A percentile compares a stretch with the other conserved stretches of the same genome.
Conservation (phyloP, 2,113 vertebrate genomes). For the Cryptomyrus ogoouensis region DNA sequence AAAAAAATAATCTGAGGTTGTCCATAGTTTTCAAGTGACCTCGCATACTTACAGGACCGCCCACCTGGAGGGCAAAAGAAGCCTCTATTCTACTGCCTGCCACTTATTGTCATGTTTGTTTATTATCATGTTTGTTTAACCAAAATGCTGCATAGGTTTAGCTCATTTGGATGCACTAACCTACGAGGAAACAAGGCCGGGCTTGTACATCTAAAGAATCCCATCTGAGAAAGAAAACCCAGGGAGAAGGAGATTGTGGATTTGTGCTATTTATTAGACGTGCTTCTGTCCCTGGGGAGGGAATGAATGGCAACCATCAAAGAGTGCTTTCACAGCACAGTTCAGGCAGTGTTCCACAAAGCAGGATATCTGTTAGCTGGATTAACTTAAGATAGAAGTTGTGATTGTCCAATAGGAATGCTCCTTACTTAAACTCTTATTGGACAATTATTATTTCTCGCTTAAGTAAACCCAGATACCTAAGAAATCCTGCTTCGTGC, state of each 20-base stretch:
- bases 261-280: too few species aligned
- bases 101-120: neutral
- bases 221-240: neutral
- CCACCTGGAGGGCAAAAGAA: neutral
- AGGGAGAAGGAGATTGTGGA: too few species aligned
- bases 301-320: neutral
- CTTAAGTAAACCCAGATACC: neutral
- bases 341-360: neutral
- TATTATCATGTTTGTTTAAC: neutral
- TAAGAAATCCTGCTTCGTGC: neutral
- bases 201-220: neutral
- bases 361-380: neutral
- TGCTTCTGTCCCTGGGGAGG: neutral
- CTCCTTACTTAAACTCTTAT: neutral
- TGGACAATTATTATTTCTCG: neutral
- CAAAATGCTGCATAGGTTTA: neutral
- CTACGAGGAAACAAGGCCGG: neutral
- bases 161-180: neutral
- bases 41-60: neutral
- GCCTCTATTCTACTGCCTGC: neutral
- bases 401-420: neutral
- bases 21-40: neutral
- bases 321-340: neutral
- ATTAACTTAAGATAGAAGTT: neutral
- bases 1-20: neutral